Conservation (phyloP, 2,113 vertebrate species). For the Apteryx owenii region DNA sequence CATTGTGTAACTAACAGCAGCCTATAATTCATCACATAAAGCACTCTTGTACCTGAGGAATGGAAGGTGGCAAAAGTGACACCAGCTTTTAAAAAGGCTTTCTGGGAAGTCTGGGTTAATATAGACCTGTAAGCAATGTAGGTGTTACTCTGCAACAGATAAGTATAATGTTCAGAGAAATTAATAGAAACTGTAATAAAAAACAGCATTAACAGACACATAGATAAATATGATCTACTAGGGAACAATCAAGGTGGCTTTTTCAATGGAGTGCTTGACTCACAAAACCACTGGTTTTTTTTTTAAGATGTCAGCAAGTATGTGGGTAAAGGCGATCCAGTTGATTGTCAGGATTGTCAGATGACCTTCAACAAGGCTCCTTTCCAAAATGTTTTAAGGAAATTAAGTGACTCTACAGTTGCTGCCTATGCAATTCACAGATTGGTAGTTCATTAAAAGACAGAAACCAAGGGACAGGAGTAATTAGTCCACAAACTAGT, state of each 20-base stretch:
- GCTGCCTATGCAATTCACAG: neutral
- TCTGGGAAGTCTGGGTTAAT: neutral
- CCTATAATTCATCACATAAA: neutral
- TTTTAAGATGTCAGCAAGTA: neutral
- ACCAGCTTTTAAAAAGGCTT: neutral
- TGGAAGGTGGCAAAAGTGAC: neutral
- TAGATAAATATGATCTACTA: neutral
- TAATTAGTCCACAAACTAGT: neutral
- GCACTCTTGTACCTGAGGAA: neutral
- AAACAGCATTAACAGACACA: neutral
- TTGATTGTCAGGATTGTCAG: neutral
- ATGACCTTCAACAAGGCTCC: neutral
- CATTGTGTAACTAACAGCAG: neutral
- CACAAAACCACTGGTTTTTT: neutral
- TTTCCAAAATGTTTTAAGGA: neutral
- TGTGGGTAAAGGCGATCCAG: neutral
- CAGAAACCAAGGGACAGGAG: neutral
- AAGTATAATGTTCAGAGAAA: neutral
- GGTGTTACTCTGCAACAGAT: neutral
- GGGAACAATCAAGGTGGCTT: neutral
- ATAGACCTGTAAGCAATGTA: neutral
- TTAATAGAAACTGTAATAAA: neutral
- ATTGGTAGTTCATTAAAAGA: neutral
- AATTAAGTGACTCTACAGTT: neutral
- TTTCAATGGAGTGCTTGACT: neutral